Conservation (phyloP, 1,140 invertebrate species). For the Drosophila takahashii region DNA sequence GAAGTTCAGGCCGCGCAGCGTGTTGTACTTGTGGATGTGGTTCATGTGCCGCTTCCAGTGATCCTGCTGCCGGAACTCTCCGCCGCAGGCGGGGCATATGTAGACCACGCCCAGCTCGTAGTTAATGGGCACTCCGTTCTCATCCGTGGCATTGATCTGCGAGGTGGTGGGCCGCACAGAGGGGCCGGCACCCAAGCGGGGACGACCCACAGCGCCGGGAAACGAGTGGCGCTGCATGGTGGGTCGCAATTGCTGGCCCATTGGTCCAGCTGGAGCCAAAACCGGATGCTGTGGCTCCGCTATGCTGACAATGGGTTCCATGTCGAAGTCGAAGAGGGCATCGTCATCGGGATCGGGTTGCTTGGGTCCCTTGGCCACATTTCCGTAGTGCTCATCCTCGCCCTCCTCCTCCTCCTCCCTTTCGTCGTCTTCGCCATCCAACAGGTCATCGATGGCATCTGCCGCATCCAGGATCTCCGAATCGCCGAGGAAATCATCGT, state of each 20-base stretch:
- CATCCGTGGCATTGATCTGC: conserved; percentile 71
- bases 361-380: conserved; percentile 18
- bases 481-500: conserved; percentile 18
- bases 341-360: conserved; percentile 67
- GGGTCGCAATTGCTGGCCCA: conserved; percentile 10
- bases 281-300: conserved; percentile 26
- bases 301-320: conserved; percentile 57
- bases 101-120: conserved; percentile 79
- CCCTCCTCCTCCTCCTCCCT: conserved; percentile 46
- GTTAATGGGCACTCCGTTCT: conserved; percentile 68
- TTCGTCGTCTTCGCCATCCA: conserved; percentile 29
- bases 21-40: conserved; percentile 71
- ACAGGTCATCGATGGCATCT: conserved; percentile 35
- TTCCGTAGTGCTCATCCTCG: conserved; percentile 29
- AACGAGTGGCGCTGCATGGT: conserved; percentile 42
- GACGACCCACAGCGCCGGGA: background rate
- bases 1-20: conserved; percentile 73
- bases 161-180: conserved; percentile 61
- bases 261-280: conserved; percentile 28
- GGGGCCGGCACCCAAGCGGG: conserved; percentile 1
- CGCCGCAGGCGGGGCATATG: conserved; percentile 73
- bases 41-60: conserved; percentile 80
- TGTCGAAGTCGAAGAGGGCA: conserved; percentile 79
- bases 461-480: conserved; percentile 27
- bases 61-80: conserved; percentile 71